Percentiles rank a stretch among this genome's conserved stretches.
phyloP scores from a whole-genome alignment of 2,888 invertebrate species.

The Drosophila mayaguana region DNA sequence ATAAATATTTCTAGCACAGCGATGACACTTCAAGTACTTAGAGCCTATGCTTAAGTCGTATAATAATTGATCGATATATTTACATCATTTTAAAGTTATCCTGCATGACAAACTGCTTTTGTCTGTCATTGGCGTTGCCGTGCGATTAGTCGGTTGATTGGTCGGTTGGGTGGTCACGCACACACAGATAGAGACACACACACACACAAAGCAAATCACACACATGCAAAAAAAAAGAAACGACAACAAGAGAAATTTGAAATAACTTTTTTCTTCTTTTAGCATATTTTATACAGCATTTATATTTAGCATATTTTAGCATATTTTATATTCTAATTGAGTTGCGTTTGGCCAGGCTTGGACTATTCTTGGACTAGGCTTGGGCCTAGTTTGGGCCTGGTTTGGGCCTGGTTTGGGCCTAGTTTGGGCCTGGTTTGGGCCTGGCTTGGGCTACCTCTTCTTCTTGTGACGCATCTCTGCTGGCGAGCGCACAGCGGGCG shows the following conservation, averaged over 20 bases:
- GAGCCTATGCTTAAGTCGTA: not conserved
- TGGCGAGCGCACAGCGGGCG: constrained; percentile 81
- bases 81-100: constrained; percentile 80
- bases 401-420: not conserved
- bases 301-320: no score
- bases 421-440: not conserved
- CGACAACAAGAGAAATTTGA: not conserved
- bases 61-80: constrained; percentile 51
- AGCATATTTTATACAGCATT: constrained; percentile 3
- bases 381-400: no score
- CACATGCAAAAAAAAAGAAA: constrained; percentile 37
- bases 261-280: not conserved
- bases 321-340: constrained; percentile 5
- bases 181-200: constrained; percentile 11
- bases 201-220: constrained; percentile 15
- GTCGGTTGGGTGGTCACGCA: not conserved
- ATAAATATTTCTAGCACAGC: not conserved
- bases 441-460: constrained; percentile 75
- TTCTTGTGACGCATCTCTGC: constrained; percentile 84
- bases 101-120: constrained; percentile 83
- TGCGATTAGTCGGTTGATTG: not conserved
- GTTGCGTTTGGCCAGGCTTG: constrained; percentile 12
- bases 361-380: not conserved
- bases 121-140: constrained; percentile 52
- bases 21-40: not conserved